These are phyloP conservation scores for Sylvia atricapilla DNA, from an alignment of 2,113 vertebrate species.

Conservation along the genomic window DNA sequence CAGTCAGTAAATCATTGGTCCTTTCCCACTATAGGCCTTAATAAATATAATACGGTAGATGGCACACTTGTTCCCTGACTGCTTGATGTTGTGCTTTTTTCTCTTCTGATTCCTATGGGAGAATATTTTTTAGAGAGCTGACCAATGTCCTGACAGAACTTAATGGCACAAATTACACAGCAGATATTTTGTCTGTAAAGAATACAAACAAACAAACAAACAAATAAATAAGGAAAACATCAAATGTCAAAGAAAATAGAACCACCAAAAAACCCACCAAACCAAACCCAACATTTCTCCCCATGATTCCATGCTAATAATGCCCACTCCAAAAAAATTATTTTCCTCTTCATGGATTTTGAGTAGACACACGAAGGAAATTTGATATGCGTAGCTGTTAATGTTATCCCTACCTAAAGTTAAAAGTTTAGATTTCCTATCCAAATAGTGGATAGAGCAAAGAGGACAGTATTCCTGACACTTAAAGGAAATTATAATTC, in stretches of 20 bases:
- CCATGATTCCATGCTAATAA: fast-evolving
- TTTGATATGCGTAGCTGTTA: not conserved
- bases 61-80: not conserved
- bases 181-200: not conserved
- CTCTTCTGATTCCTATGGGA: fast-evolving
- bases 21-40: not conserved
- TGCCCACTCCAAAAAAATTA: fast-evolving
- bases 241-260: not conserved
- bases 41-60: not conserved
- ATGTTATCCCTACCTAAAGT: not conserved
- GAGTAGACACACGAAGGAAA: not conserved
- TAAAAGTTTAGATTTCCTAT: not conserved
- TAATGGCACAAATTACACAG: not conserved
- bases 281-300: not conserved
- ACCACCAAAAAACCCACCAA: not conserved
- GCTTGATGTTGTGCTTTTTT: not conserved
- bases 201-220: not conserved
- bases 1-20: not conserved
- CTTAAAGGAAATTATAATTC: not conserved
- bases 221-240: not conserved
- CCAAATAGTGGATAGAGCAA: not conserved
- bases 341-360: not conserved
- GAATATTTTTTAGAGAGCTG: not conserved
- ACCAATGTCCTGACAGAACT: not conserved
- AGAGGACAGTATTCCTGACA: not conserved